These are phyloP conservation scores for Falco peregrinus DNA, from an alignment of 2,797 vertebrate species.

Conservation along the genomic window DNA sequence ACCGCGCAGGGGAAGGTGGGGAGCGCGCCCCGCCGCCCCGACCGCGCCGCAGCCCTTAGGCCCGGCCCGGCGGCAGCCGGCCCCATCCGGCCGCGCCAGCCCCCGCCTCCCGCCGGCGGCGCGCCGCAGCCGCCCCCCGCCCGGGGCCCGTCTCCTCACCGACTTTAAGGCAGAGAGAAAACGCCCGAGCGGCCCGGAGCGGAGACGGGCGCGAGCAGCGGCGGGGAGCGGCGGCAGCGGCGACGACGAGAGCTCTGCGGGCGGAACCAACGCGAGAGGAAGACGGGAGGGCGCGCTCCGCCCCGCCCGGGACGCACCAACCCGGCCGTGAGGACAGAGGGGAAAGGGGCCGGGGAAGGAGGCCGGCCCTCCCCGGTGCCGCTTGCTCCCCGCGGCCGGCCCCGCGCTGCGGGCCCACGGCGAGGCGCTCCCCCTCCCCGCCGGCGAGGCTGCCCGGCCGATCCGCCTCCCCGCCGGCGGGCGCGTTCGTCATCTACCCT, in stretches of 20 bases:
- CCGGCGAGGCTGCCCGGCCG: accelerated
- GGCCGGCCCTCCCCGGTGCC: accelerated
- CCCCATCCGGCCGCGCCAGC: too few species aligned
- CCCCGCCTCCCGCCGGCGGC: too few species aligned
- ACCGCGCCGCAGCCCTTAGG: not conserved
- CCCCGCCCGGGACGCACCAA: not conserved
- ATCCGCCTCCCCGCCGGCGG: accelerated
- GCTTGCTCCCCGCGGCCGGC: not conserved
- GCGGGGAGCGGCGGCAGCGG: not conserved
- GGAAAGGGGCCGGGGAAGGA: not conserved
- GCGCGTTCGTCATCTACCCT: too few species aligned
- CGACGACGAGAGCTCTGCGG: not conserved
- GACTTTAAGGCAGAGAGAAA: slow-evolving; percentile 82
- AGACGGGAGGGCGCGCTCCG: not conserved
- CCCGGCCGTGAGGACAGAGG: not conserved
- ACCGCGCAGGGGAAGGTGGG: not conserved
- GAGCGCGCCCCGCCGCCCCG: not conserved
- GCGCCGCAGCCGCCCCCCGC: not conserved
- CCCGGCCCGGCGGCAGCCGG: not conserved
- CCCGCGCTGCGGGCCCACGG: accelerated
- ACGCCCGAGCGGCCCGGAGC: slow-evolving; percentile 68
- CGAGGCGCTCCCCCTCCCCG: accelerated
- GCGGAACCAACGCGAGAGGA: slow-evolving; percentile 66
- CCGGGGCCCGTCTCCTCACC: slow-evolving; percentile 58
- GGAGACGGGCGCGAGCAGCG: not conserved